phyloP scores from a whole-genome alignment of 1,140 invertebrate genomes.

The Daktulosphaira vitifoliae region DNA sequence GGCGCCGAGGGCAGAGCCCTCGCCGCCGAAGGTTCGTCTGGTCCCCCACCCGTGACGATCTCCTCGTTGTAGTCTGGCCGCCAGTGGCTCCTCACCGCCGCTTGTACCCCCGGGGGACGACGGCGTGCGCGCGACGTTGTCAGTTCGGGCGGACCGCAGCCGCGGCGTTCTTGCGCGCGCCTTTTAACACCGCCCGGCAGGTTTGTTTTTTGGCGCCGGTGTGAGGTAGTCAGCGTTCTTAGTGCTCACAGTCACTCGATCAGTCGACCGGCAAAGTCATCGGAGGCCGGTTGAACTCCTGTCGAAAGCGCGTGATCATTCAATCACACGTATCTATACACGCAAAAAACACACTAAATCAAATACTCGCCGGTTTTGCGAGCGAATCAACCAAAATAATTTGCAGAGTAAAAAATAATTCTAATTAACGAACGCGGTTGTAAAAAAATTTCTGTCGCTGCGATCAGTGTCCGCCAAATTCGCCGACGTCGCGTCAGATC shows the following conservation, averaged over 20 bases:
- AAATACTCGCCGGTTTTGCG: too few species aligned
- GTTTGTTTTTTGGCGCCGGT: constrained; percentile 28
- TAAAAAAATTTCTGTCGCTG: constrained; percentile 12
- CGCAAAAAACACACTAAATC: neutral
- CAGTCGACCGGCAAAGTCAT: constrained; percentile 34
- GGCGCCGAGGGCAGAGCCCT: constrained; percentile 18
- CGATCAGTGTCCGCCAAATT: constrained; percentile 21
- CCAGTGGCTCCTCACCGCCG: neutral
- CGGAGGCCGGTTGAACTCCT: constrained; percentile 33
- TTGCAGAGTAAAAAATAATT: too few species aligned
- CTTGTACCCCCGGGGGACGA: neutral
- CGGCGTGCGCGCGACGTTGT: constrained; percentile 13
- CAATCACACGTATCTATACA: neutral
- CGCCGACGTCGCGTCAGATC: constrained; percentile 16
- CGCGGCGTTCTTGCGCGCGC: constrained; percentile 30
- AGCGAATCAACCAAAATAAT: too few species aligned
- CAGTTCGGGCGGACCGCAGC: constrained; percentile 23
- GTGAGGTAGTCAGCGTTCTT: neutral
- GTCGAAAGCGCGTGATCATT: constrained; percentile 29
- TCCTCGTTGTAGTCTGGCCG: neutral
- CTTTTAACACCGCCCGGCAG: constrained; percentile 7
- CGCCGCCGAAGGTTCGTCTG: constrained; percentile 27
- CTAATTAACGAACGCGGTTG: constrained; percentile 9
- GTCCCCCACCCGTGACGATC: neutral
- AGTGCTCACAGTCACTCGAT: constrained; percentile 32